A percentile compares a stretch with the other conserved stretches of the same genome.
These are phyloP conservation scores for Caenorhabditis sp. DNA, from an alignment of 2,888 invertebrate species.

Conservation along the genomic window DNA sequence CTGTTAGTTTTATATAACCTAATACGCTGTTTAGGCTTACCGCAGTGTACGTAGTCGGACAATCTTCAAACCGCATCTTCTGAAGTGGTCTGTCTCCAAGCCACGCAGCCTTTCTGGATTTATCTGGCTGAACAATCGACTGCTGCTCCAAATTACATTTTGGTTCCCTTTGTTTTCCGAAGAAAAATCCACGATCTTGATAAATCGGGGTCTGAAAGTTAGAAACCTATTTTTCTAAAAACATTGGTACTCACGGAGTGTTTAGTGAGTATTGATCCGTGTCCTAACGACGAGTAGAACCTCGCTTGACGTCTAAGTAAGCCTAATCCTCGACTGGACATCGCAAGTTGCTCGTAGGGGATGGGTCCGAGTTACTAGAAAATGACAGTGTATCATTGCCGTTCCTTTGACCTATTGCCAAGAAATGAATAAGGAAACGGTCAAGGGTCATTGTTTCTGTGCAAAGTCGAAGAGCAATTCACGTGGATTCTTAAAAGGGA, in stretches of 20 bases:
- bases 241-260: constrained; percentile 19
- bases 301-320: constrained; percentile 45
- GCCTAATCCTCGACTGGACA: constrained; percentile 46
- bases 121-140: constrained; percentile 45
- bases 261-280: constrained; percentile 24
- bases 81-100: constrained; percentile 32
- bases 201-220: neutral
- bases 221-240: too few relatives aligned
- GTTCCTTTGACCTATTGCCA: too few relatives aligned
- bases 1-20: too few relatives aligned
- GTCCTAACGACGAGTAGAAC: constrained; percentile 31
- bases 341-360: constrained; percentile 18
- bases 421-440: too few relatives aligned
- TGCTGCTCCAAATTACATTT: constrained; percentile 40
- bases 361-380: neutral
- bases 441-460: too few relatives aligned
- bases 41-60: constrained; percentile 35
- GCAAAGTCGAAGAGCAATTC: too few relatives aligned
- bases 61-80: constrained; percentile 23
- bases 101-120: constrained; percentile 42
- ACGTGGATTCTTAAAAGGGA: too few relatives aligned
- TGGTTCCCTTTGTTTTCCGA: constrained; percentile 26
- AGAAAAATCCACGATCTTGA: constrained; percentile 49
- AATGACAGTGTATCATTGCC: too few relatives aligned
- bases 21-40: too few relatives aligned